Conservation (phyloP, 1,140 invertebrate species). For the Penaeus chinensis region DNA sequence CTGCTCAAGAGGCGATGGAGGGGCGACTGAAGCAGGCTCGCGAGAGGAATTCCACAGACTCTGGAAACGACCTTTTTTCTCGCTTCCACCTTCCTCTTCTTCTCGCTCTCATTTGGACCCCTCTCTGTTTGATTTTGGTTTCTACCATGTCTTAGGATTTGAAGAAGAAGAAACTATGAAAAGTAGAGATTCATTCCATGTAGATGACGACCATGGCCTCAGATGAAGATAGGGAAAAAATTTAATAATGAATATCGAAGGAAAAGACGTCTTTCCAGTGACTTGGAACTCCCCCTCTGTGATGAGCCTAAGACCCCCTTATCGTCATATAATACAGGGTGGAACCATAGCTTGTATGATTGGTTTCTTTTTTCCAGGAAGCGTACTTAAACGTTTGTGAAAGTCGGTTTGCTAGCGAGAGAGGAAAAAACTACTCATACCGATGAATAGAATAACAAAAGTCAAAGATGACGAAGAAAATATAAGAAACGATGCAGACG, state of each 20-base stretch:
- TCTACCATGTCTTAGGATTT: too few relatives aligned
- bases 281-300: constrained; percentile 1
- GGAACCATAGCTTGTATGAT: constrained; percentile 31
- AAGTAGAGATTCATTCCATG: too few relatives aligned
- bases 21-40: too few relatives aligned
- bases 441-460: not conserved
- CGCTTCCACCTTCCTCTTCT: not conserved
- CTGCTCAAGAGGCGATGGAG: too few relatives aligned
- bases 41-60: too few relatives aligned
- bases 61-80: too few relatives aligned
- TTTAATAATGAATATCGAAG: not conserved
- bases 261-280: constrained; percentile 27
- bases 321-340: constrained; percentile 48
- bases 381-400: not conserved
- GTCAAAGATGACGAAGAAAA: not conserved
- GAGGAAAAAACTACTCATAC: not conserved
- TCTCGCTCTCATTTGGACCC: too few relatives aligned
- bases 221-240: too few relatives aligned
- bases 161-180: too few relatives aligned
- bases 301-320: constrained; percentile 28
- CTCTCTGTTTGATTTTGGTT: not conserved
- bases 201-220: too few relatives aligned
- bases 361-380: constrained; percentile 15
- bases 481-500: not conserved
- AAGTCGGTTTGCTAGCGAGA: constrained; percentile 2